These are phyloP conservation scores for Mayetiola destructor DNA, from an alignment of 2,888 invertebrate genomes.

Conservation along the genomic window DNA sequence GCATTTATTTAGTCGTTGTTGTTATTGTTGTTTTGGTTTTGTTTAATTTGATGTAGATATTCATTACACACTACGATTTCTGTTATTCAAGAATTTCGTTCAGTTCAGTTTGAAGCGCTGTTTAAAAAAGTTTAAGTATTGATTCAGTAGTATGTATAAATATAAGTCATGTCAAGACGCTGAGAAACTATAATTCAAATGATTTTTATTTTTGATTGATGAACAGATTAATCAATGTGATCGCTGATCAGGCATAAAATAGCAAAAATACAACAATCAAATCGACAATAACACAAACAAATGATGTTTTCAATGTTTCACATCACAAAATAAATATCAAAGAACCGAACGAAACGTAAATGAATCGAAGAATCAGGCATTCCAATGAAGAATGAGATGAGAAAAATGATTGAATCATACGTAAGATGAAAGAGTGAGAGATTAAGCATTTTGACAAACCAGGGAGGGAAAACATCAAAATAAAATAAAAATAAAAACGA, in stretches of 20 bases:
- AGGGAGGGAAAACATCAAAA: not conserved
- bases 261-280: conserved; percentile 11
- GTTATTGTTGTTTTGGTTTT: too few species aligned
- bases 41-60: too few species aligned
- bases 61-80: too few species aligned
- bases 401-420: not conserved
- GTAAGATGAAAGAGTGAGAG: not conserved
- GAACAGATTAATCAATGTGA: conserved; percentile 16
- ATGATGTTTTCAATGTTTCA: conserved; percentile 3
- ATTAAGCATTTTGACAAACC: not conserved
- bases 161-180: conserved; percentile 14
- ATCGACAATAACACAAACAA: conserved; percentile 6
- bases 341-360: not conserved
- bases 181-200: conserved; percentile 13
- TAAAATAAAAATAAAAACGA: not conserved
- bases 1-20: too few species aligned
- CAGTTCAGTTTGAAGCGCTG: too few species aligned
- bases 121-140: not conserved
- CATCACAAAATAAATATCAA: not conserved
- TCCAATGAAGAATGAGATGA: not conserved
- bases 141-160: conserved; percentile 15
- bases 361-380: not conserved
- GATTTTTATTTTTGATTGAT: conserved; percentile 17
- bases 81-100: too few species aligned
- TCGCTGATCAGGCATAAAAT: conserved; percentile 14